phyloP scores from a whole-genome alignment of 2,888 invertebrate genomes.

The Pyrgus malvae region DNA sequence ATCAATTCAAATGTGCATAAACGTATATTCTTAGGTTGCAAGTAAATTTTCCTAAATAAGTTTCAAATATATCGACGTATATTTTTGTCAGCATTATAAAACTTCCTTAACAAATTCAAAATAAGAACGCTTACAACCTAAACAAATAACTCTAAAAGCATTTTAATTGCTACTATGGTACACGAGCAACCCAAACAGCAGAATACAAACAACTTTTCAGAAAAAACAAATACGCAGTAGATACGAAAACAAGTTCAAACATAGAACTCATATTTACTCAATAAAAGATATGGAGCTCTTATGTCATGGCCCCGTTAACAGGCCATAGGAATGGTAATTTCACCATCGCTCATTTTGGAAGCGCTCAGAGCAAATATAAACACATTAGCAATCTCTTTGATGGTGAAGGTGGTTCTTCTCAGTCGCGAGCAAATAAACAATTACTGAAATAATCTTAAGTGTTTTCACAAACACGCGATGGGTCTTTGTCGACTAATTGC shows the following conservation, averaged over 20 bases:
- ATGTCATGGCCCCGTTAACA: conserved; percentile 13
- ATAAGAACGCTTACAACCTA: no score
- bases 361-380: conserved; percentile 51
- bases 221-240: background rate
- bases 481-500: conserved; percentile 19
- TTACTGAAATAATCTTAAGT: conserved; percentile 41
- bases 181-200: background rate
- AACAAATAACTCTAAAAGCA: no score
- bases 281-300: conserved; percentile 10
- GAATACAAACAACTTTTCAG: background rate
- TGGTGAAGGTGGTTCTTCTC: conserved; percentile 62
- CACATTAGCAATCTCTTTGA: conserved; percentile 60
- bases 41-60: no score
- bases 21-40: no score
- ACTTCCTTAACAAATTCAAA: no score
- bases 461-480: conserved; percentile 32
- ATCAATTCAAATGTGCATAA: no score
- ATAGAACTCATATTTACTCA: conserved; percentile 8
- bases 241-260: background rate
- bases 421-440: conserved; percentile 59
- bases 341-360: conserved; percentile 29
- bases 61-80: no score
- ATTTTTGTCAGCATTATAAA: no score
- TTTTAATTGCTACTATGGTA: no score
- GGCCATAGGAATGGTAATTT: conserved; percentile 19